These are phyloP conservation scores for Phylloscopus whistleri DNA, from an alignment of 2,113 vertebrate genomes.

Conservation along the genomic window DNA sequence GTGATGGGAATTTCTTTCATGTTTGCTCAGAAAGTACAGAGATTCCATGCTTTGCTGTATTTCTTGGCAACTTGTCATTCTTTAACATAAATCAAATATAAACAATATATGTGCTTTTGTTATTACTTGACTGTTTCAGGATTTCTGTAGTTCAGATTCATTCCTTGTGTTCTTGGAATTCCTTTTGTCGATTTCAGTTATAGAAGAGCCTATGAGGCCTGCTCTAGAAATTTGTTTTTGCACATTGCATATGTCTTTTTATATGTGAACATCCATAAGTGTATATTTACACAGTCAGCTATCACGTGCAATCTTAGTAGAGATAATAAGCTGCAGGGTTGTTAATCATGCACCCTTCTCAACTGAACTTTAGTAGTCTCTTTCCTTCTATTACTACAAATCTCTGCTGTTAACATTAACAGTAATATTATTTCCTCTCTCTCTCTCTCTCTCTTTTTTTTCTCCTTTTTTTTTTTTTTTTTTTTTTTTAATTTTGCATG, in stretches of 20 bases:
- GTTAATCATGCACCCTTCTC: neutral
- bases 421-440: neutral
- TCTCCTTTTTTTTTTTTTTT: neutral
- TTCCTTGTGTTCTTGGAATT: neutral
- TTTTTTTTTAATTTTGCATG: neutral
- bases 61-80: neutral
- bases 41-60: neutral
- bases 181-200: neutral
- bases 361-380: neutral
- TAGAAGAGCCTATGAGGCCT: rapidly evolving
- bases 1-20: neutral
- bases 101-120: neutral
- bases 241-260: neutral
- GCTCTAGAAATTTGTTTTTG: neutral
- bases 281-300: neutral
- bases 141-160: neutral
- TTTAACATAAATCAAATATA: neutral
- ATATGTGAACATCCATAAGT: neutral
- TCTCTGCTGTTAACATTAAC: neutral
- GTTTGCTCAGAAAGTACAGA: neutral
- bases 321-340: neutral
- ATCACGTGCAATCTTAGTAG: neutral
- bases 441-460: neutral
- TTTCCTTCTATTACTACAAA: neutral
- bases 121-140: neutral